Evolutionary conservation across 2,113 vertebrate species (phyloP).

Genomic region (Mustela nigripes): DNA sequence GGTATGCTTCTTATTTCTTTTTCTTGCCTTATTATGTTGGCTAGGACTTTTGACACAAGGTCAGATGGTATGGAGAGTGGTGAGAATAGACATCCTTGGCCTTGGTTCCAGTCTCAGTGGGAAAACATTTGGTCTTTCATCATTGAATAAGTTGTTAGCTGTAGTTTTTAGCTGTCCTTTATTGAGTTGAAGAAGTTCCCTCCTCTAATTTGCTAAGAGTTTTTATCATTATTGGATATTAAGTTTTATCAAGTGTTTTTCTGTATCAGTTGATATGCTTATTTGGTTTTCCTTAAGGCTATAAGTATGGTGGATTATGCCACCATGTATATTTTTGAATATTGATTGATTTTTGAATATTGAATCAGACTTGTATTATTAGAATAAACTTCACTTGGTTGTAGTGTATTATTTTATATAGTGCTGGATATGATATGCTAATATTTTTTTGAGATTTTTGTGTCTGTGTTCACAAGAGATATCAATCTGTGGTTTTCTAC

Average conservation of each 20-base stretch:
- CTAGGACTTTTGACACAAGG: not conserved
- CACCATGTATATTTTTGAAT: not conserved
- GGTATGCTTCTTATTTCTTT: not conserved
- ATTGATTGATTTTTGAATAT: not conserved
- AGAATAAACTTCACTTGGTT: not conserved
- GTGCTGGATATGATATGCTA: not conserved
- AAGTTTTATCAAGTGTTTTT: constrained; percentile 12
- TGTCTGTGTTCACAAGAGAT: not conserved
- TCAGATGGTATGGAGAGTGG: not conserved
- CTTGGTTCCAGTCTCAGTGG: not conserved
- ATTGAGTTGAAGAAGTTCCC: not conserved
- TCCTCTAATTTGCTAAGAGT: constrained; percentile 9
- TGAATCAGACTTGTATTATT: not conserved
- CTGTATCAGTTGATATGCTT: not conserved
- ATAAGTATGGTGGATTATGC: not conserved
- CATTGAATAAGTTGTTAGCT: not conserved
- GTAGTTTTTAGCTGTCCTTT: not conserved
- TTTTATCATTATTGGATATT: not conserved
- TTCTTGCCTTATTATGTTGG: not conserved
- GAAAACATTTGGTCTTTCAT: not conserved
- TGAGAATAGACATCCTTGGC: not conserved
- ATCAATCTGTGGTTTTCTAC: not conserved
- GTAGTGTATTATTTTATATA: not conserved
- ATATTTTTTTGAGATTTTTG: constrained; percentile 21
- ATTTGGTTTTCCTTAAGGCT: constrained; percentile 28